A percentile compares a stretch with the other conserved stretches of the same genome.
phyloP scores from a whole-genome alignment of 2,888 invertebrate species.

The Seira ritae region DNA sequence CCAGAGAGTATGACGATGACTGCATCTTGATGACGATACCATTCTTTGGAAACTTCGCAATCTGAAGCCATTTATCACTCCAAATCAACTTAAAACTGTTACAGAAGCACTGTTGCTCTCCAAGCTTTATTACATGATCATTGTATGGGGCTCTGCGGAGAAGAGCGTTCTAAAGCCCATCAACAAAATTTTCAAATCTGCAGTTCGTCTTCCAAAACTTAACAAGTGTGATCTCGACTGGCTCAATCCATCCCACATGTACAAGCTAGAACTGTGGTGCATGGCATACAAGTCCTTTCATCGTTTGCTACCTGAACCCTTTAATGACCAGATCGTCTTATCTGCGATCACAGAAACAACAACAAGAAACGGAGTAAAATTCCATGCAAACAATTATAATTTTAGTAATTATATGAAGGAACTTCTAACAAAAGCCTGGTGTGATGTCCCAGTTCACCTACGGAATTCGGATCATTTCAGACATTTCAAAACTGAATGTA shows the following conservation, averaged over 20 bases:
- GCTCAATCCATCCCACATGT: background rate
- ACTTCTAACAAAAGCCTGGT: background rate
- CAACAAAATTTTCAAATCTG: constrained; percentile 19
- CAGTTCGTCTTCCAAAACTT: background rate
- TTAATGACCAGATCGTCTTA: background rate
- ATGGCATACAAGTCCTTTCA: background rate
- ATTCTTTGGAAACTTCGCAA: constrained; percentile 7
- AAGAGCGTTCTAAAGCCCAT: background rate
- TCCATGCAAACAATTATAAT: background rate
- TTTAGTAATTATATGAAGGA: background rate
- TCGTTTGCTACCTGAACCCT: background rate
- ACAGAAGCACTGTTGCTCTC: constrained; percentile 16
- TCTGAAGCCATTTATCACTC: background rate
- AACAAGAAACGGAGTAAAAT: background rate
- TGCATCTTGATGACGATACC: background rate
- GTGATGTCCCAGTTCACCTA: background rate
- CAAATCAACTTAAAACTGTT: background rate
- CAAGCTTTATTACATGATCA: constrained; percentile 10
- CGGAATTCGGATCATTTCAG: no score
- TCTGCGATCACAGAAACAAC: background rate
- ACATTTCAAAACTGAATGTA: background rate
- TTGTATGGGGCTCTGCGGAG: background rate
- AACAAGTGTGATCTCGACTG: constrained; percentile 25
- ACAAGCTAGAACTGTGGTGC: background rate
- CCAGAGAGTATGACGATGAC: no score